phyloP scores from a whole-genome alignment of 2,113 vertebrate species.

The Poeciliopsis occidentalis region DNA sequence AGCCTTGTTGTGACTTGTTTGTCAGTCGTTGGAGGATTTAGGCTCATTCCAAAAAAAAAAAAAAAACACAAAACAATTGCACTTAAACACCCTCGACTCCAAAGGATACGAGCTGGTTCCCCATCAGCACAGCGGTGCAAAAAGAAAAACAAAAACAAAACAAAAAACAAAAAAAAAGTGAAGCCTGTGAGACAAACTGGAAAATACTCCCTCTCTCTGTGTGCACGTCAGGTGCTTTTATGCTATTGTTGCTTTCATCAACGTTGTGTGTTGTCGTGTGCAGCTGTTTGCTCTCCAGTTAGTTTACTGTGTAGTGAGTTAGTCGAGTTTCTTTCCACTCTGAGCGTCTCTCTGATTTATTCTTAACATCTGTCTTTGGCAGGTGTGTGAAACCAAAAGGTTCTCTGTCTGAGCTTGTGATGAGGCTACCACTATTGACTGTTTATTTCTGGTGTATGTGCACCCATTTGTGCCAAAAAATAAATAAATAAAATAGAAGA shows the following conservation, averaged over 20 bases:
- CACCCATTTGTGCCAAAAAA: constrained; percentile 39
- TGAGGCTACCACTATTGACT: constrained; percentile 63
- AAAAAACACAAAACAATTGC: constrained; percentile 27
- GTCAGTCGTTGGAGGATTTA: constrained; percentile 68
- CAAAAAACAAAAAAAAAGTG: constrained; percentile 35
- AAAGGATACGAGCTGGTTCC: constrained; percentile 58
- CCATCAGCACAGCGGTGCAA: constrained; percentile 18
- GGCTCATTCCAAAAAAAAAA: constrained; percentile 49
- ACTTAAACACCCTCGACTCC: constrained; percentile 54
- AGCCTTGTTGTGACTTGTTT: constrained; percentile 77
- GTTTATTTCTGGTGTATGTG: constrained; percentile 40
- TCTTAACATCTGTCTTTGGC: constrained; percentile 81
- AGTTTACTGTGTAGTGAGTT: constrained; percentile 61
- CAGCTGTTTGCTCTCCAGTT: constrained; percentile 79
- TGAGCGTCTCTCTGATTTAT: constrained; percentile 75
- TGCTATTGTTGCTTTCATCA: constrained; percentile 68
- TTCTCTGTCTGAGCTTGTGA: constrained; percentile 69
- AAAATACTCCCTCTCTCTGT: constrained; percentile 49
- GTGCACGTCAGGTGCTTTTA: constrained; percentile 64
- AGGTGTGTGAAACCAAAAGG: constrained; percentile 78
- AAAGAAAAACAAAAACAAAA: constrained; percentile 8
- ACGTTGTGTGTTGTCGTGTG: constrained; percentile 75
- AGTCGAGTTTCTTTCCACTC: constrained; percentile 62
- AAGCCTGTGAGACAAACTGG: constrained; percentile 44
- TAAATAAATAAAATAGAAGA: not conserved